Base-by-base conservation (phyloP, 2,797 vertebrate genomes). In the Diglossa cyanea region DNA sequence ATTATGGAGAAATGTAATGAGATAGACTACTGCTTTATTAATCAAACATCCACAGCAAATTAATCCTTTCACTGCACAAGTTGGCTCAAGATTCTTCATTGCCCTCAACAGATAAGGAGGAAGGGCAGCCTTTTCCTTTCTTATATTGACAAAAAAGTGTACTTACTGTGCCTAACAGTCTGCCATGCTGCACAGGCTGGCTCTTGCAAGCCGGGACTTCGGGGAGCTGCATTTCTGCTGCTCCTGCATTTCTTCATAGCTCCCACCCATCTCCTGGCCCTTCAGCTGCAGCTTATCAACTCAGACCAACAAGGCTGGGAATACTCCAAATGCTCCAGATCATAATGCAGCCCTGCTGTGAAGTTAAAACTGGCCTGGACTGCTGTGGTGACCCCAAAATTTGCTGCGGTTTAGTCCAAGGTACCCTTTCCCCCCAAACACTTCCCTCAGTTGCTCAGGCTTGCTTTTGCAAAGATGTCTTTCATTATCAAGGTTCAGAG, bases 1-100 rank as follows among this genome's bases (percentile, higher is more conserved):
- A 61, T 85, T 90, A 30, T 5, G 11, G 66, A 55, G 60, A 96
- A 94, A 67, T 8, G 20, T 26, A 86, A 95, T n/a, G 72, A 93
- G 82, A 94, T 81, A 88, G 94, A 90, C 82, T 86, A 86, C 76
- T 90, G 30, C 89, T 93, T 91, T 94, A 89, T 88, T 94, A 96
- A 88, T 92, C 93, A 91, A 94, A 86, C 83, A 88, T 58, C 66
- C 48, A 78, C 60, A 84, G 73, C 76, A 94, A 95, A 96, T 92
- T 75, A 95, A 92, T 86, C 73, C 86, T 95, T 94, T 83, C 82
- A 28, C 66, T 72, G 35, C 68, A 54, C 82, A 83, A 80, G 30
- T 24, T 80, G 17, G 42, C 47, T 88, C 75, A 83, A 92, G 88
- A 92, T 62, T 94, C 81, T 81, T 90, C 70, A 60, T 37, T 92